phyloP scores from a whole-genome alignment of 2,113 vertebrate species.

The Kryptolebias marmoratus region DNA sequence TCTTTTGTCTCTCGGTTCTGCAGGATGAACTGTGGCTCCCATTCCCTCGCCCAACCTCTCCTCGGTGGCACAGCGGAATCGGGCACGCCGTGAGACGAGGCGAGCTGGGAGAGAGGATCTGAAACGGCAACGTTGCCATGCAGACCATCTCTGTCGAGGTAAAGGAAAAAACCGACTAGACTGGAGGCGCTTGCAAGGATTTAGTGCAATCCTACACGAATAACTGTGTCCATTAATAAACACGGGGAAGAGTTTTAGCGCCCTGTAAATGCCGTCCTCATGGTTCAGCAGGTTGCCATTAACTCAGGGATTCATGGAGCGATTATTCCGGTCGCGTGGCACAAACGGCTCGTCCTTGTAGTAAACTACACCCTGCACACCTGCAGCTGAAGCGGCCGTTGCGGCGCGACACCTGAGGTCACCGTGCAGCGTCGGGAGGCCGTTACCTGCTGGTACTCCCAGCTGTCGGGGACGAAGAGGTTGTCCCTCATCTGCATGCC shows the following conservation, averaged over 20 bases:
- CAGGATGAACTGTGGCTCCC: conserved; percentile 62
- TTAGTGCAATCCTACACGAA: conserved; percentile 5
- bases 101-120: conserved; percentile 32
- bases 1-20: conserved; percentile 74
- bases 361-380: background rate
- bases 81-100: conserved; percentile 51
- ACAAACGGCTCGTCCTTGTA: conserved; percentile 24
- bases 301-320: conserved; percentile 22
- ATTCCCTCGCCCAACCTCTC: conserved; percentile 10
- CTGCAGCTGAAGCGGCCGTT: conserved; percentile 15
- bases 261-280: conserved; percentile 6
- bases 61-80: conserved; percentile 56
- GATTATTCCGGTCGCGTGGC: conserved; percentile 9
- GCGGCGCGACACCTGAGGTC: conserved; percentile 11
- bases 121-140: conserved; percentile 12
- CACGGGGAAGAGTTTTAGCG: conserved; percentile 8
- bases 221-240: conserved; percentile 28
- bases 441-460: conserved; percentile 86
- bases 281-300: conserved; percentile 10
- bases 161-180: background rate
- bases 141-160: background rate
- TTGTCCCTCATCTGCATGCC: conserved; percentile 83
- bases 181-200: conserved; percentile 2
- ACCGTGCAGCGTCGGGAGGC: conserved; percentile 32
- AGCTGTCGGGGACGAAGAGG: conserved; percentile 81